Base-by-base conservation (phyloP, 2,888 invertebrate genomes). In the Elysia crispata region DNA sequence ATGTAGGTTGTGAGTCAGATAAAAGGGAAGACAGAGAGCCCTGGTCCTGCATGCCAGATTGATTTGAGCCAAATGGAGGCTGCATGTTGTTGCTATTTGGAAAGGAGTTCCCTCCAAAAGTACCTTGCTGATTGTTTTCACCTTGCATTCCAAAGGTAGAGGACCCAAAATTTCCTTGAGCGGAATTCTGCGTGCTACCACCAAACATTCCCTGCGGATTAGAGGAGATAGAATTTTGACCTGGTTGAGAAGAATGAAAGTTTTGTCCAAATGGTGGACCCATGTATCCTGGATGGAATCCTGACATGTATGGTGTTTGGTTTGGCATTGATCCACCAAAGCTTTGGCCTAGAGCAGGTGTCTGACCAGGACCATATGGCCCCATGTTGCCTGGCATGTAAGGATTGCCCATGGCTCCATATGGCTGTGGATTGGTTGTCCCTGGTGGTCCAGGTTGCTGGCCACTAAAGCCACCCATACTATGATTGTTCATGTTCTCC, bases 231-330 rank as follows among this genome's bases (percentile, higher is more conserved):
- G 64, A 49, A n/a, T 49, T 57, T 50, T 33, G 76, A 60, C 64
- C 67, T 33, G 8, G 57, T 69, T 5, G 78, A 41, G 62, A 69
- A 67, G 54, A 50, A 20, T 25, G 74, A 5, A 79, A 41, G 33
- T 74, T 74, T 57, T 79, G 79, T 41, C 54, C 66, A 41, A 79
- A 79, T n/a, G 74, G 74, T 67, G 73, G 74, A 6, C 75, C 41
- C 76, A 80, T 80, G 11, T 74, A 70, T 3, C 28, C n/a, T 20
- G 76, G 62, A 66, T 70, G 70, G 64, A 77, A 72, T n/a, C 76
- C 62, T 6, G 57, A 25, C 64, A 77, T 80, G 75, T 74, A 77
- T 1, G 78, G 67, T 64, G 60, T 73, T 11, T 69, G 67, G 50
- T 72, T 72, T 15, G 69, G 70, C 72, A 57, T 80, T 57, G 54